These are phyloP conservation scores for Girardinichthys multiradiatus DNA, from an alignment of 2,113 vertebrate genomes.

Conservation along the genomic window DNA sequence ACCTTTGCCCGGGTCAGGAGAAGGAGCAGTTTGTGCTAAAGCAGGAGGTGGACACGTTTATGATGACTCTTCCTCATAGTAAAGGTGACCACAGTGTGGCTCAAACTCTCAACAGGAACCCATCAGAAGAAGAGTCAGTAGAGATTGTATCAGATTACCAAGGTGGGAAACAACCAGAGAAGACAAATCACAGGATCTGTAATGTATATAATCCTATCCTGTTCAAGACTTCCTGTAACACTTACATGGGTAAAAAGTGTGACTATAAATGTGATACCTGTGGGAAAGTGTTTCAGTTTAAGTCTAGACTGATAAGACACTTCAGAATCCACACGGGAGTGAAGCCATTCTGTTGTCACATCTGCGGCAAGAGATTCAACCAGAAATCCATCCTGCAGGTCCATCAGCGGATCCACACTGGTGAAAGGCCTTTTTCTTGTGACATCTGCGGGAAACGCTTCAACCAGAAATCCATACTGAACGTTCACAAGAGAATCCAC, in stretches of 20 bases:
- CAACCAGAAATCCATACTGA: slow-evolving; percentile 15
- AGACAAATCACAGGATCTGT: neutral
- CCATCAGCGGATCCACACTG: slow-evolving; percentile 27
- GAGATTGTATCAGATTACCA: neutral
- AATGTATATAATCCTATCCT: neutral
- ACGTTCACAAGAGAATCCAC: slow-evolving; percentile 14
- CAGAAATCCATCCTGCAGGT: slow-evolving; percentile 11
- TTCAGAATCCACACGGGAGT: slow-evolving; percentile 14
- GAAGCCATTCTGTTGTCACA: slow-evolving; percentile 6
- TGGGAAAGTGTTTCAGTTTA: slow-evolving; percentile 16
- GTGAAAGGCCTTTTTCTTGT: slow-evolving; percentile 8
- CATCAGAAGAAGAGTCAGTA: neutral
- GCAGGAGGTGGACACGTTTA: slow-evolving; percentile 7
- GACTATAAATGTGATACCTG: slow-evolving; percentile 24
- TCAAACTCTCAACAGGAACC: neutral
- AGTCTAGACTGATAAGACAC: slow-evolving; percentile 9
- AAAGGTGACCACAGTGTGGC: neutral
- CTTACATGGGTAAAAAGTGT: neutral
- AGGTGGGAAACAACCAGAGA: neutral
- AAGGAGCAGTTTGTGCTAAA: neutral
- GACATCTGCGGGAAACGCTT: slow-evolving; percentile 13
- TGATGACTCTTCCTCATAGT: neutral
- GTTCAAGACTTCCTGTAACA: neutral
- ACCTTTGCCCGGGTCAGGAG: slow-evolving; percentile 8
- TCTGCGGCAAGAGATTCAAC: slow-evolving; percentile 22